phyloP scores from a whole-genome alignment of 1,140 invertebrate genomes.

The Oryzaephilus surinamensis region DNA sequence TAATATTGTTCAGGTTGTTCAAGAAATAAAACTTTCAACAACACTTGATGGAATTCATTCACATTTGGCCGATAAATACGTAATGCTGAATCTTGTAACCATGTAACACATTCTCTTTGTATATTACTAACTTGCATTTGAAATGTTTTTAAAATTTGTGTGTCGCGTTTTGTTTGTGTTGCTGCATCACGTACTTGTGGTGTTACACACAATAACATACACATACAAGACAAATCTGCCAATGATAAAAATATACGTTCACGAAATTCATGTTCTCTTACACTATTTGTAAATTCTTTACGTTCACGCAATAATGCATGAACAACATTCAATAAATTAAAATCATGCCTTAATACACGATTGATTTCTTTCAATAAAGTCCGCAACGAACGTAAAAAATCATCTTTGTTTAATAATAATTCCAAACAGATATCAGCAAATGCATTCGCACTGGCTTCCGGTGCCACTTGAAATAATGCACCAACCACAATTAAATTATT shows the following conservation, averaged over 20 bases:
- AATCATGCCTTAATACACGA: conserved; percentile 66
- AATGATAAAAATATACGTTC: conserved; percentile 77
- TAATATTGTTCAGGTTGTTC: conserved; percentile 80
- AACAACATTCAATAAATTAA: conserved; percentile 62
- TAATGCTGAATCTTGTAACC: conserved; percentile 73
- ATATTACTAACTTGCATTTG: conserved; percentile 56
- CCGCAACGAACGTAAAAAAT: conserved; percentile 76
- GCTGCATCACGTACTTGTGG: conserved; percentile 65
- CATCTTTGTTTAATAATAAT: conserved; percentile 76
- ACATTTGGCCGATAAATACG: conserved; percentile 61
- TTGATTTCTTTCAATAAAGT: conserved; percentile 79
- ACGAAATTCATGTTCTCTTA: conserved; percentile 54
- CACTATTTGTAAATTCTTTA: conserved; percentile 40
- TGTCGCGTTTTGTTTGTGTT: conserved; percentile 44
- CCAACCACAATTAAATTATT: conserved; percentile 87
- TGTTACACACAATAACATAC: conserved; percentile 71
- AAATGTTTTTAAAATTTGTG: conserved; percentile 34
- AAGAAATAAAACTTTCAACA: conserved; percentile 81
- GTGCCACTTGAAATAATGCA: conserved; percentile 74
- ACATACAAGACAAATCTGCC: conserved; percentile 75
- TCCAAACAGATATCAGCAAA: conserved; percentile 77
- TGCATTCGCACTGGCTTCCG: conserved; percentile 62
- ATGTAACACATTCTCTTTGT: conserved; percentile 70
- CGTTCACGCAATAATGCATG: conserved; percentile 57
- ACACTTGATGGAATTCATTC: conserved; percentile 63